Evolutionary conservation across 2,888 invertebrate genomes (phyloP), one percentile per base, ranked within the genome.

Genomic region (Sminthurides aquaticus): DNA sequence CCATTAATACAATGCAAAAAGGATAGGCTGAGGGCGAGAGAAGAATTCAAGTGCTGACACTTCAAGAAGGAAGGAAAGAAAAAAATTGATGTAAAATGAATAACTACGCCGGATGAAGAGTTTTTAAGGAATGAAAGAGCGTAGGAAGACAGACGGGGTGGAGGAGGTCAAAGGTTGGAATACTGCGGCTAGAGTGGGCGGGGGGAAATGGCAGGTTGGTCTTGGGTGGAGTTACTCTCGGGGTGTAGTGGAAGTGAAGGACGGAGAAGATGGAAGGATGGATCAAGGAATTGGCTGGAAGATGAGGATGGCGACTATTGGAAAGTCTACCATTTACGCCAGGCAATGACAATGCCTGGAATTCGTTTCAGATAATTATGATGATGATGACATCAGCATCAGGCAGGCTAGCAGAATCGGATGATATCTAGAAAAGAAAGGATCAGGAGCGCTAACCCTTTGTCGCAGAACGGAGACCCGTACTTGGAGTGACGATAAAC

Each of bases 401-500:
- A n/a, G n/a, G n/a, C n/a, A 5, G 15, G 43, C 43, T 34, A 15
- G 43, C 43, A 34, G 43, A 34, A 15, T 15, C 43, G 43, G 43
- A 34, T 34, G 43, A 34, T 52, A 52, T 52, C 22, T 28, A 71
- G 67, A 67, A 60, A 60, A 62, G 67, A 71, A 72, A 67, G 55
- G 66, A 64, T 70, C 68, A 67, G 68, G 67, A 66, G 58, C 27
- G 70, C 89, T 90, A 88, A 91, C 91, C 90, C 90, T 86, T 82
- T 88, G 88, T 80, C 89, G 90, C 79, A 91, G 86, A 81, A 89
- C 84, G 79, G 83, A 83, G 76, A 84, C 84, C 80, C 84, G 82
- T 77, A 85, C 84, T 79, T 85, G 82, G 68, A 80, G 78, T 34
- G 81, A 78, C 59, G 81, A 79, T 20, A 80, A 78, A 76, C 81